Evolutionary conservation across 2,797 vertebrate species (phyloP), one percentile per base, ranked within the genome.

Genomic region (Pogonophryne albipinna): DNA sequence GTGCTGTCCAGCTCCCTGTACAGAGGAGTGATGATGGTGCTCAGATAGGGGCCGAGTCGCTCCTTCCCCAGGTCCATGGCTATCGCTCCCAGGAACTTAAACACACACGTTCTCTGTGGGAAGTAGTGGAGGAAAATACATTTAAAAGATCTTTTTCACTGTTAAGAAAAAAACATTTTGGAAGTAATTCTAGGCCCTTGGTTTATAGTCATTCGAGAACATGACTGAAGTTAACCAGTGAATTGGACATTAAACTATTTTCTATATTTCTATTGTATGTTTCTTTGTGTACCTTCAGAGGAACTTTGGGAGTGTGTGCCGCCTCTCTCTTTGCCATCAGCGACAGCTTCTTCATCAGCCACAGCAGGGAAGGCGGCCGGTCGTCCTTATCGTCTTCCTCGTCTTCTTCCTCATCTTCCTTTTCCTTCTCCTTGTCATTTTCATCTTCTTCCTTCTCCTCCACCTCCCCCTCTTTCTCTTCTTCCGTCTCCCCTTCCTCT

Each of bases 1-100:
- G 96, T 99, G 93, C 98, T 99, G 94, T 97, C 97, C 89, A 99
- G 95, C 87, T 99, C 98, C 86, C 98, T 94, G 90, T 96, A 97
- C 23, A 99, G 93, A 4, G 98, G 98, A 0, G 94, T 83, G 59
- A 99, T 94, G 87, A 99, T 94, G 6, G 95, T 95, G 52, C 94
- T 94, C 80, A 99, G 95, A 65, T 97, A 99, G 0, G 96, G 96
- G 41, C 92, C 89, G 1, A 99, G 94, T 6, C 79, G 94, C 6
- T 98, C 97, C 66, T 91, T 91, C 23, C 98, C 98, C 58, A 99
- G 94, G 81, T 99, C 95, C 83, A 99, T 89, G 0, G 97, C 96
- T 3, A 96, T 90, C 0, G 98, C 98, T 20, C 98, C 98, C 10
- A 99, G 92, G 86, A 99, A 99, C 78, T 99, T 99, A 80, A 99